These are phyloP conservation scores for Gryon sp. DNA, from an alignment of 1,140 invertebrate genomes.

Conservation along the genomic window DNA sequence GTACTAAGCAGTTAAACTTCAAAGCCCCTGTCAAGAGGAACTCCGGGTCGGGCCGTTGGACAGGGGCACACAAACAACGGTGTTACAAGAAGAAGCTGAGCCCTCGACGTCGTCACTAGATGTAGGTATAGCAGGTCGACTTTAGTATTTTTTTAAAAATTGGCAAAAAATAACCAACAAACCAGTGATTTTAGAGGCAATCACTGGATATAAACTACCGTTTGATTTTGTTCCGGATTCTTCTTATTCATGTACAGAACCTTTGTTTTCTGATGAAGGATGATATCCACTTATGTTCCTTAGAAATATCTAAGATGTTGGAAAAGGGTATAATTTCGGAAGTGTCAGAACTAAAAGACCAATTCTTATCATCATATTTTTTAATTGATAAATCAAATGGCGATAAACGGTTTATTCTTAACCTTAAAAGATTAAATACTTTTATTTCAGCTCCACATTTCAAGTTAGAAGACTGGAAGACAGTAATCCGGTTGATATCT, in stretches of 20 bases:
- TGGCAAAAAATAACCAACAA: conserved; percentile 7
- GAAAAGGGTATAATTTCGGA: not conserved
- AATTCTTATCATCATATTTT: not conserved
- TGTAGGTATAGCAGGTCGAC: conserved; percentile 26
- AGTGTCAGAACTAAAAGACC: not conserved
- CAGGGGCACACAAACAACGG: too few species aligned
- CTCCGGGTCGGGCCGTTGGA: not conserved
- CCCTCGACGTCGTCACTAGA: conserved; percentile 1
- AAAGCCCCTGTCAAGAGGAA: not conserved
- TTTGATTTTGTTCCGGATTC: conserved; percentile 12
- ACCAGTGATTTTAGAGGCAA: too few species aligned
- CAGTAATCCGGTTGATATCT: not conserved
- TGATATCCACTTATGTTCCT: conserved; percentile 43
- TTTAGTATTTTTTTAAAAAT: conserved; percentile 20
- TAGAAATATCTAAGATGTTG: not conserved
- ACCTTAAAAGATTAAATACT: not conserved
- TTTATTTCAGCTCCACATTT: not conserved
- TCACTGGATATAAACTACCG: conserved; percentile 12
- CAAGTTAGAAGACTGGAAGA: not conserved
- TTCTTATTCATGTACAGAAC: conserved; percentile 9
- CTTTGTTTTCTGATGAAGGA: too few species aligned
- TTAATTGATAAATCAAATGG: too few species aligned
- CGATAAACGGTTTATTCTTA: too few species aligned
- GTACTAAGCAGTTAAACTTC: too few species aligned
- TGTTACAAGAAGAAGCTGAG: too few species aligned